Evolutionary conservation across 2,888 invertebrate genomes (phyloP).

Genomic region (Psococerastis gibbosa): DNA sequence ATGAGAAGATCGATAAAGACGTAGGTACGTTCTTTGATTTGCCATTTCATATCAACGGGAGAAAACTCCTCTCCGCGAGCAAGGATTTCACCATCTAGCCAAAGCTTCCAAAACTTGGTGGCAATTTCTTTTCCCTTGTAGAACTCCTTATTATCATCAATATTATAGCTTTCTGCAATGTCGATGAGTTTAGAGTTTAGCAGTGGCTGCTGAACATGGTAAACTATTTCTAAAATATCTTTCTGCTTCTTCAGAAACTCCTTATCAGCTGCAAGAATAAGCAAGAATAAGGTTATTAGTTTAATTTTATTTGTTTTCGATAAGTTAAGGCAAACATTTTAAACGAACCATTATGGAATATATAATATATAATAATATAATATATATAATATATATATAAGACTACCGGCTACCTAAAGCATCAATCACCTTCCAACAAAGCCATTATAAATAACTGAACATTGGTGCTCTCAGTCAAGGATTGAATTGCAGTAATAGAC

Average conservation of each 20-base stretch:
- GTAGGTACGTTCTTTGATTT: constrained; percentile 19
- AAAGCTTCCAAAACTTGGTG: constrained; percentile 16
- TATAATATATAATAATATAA: background rate
- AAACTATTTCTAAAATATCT: constrained; percentile 5
- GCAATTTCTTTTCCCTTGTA: constrained; percentile 11
- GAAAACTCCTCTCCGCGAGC: constrained; percentile 20
- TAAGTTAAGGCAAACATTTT: too few species aligned
- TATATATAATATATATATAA: too few species aligned
- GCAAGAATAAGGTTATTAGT: background rate
- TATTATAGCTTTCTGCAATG: constrained; percentile 6
- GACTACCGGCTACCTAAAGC: too few species aligned
- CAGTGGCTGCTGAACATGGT: constrained; percentile 9
- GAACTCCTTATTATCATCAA: constrained; percentile 6
- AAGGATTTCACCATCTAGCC: constrained; percentile 15
- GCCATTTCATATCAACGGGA: constrained; percentile 18
- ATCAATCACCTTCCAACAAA: too few species aligned
- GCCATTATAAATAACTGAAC: too few species aligned
- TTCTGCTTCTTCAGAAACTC: constrained; percentile 9
- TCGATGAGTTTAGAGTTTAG: constrained; percentile 8
- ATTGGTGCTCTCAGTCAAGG: too few species aligned
- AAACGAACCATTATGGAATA: background rate
- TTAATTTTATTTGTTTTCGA: background rate
- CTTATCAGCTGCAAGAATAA: constrained; percentile 9
- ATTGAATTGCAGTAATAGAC: too few species aligned
- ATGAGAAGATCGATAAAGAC: constrained; percentile 36